Evolutionary conservation across 1,140 invertebrate species (phyloP), one percentile per base, ranked within the genome.

Genomic region (Drosophila nigromelanica): DNA sequence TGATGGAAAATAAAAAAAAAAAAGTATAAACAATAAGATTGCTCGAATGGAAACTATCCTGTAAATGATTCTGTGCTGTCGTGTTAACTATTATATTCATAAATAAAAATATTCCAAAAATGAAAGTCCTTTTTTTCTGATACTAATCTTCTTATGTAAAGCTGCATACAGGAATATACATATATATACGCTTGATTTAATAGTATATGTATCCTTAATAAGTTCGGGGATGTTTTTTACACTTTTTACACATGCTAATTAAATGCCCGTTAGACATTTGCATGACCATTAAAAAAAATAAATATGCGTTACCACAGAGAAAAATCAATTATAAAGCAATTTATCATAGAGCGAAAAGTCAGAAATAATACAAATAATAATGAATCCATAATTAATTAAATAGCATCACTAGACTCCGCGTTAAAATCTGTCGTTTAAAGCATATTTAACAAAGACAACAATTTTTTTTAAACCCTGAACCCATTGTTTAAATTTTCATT

Each of bases 301-400:
- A 61, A 73, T 35, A 35, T 8, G 7, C 8, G 33, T 10, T 8
- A 37, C 27, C 24, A 14, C 15, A 67, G 5, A 43, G 45, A 75
- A 73, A 73, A 69, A 62, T 70, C 50, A 77, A 81, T 81, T 81
- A 66, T 69, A 73, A 73, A 18, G 24, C 69, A 64, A 81, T 81
- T 73, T 73, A 77, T 77, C 70, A 73, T 33, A 47, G 27, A 59
- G 63, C 39, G 54, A 60, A 14, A 56, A 80, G 42, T 61, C 68
- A 63, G 24, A 47, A 48, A 56, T 48, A 48, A 62, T 48, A 24
- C 15, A 4, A 64, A 70, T 15, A 55, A 40, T 40, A 43, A 61
- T 39, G 1, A 24, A n/a, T 50, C 15, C 12, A 56, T 47, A 11
- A 43, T 54, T 45, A 58, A 70, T 18, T 18, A 30, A 7, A 50